A percentile compares a stretch with the other conserved stretches of the same genome.
Evolutionary conservation across 2,113 vertebrate species (phyloP).

Genomic region (Limanda limanda): DNA sequence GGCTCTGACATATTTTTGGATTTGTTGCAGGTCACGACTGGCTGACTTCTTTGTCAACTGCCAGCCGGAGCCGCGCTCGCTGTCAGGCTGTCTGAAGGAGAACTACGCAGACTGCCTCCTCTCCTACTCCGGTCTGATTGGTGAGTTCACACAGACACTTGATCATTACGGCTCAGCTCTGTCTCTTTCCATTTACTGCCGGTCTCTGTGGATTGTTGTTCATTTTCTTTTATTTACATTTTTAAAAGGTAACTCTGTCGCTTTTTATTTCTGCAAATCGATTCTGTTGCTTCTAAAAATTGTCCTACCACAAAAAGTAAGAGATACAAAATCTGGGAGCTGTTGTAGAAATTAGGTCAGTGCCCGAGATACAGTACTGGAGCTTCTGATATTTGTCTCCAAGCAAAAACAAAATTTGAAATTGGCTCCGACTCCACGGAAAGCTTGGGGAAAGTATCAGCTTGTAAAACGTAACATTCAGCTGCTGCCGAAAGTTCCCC

Average conservation of each 20-base stretch:
- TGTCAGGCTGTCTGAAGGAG: constrained; percentile 95
- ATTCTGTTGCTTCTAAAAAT: too few relatives aligned
- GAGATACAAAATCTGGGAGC: too few relatives aligned
- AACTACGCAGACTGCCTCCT: constrained; percentile 98
- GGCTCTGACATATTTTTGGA: constrained; percentile 18
- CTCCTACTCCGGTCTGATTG: constrained; percentile 95
- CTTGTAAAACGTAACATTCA: too few relatives aligned
- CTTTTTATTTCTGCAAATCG: not conserved
- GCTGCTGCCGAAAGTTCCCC: too few relatives aligned
- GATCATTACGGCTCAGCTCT: not conserved
- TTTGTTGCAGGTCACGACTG: constrained; percentile 91
- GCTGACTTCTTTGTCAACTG: constrained; percentile 98
- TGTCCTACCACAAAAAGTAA: too few relatives aligned
- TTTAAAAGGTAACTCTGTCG: not conserved
- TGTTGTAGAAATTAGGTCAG: too few relatives aligned
- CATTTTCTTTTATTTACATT: not conserved
- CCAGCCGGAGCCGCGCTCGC: constrained; percentile 92
- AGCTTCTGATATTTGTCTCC: too few relatives aligned
- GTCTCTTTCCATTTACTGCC: not conserved
- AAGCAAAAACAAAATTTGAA: too few relatives aligned
- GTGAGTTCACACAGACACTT: constrained; percentile 79
- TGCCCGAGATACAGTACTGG: too few relatives aligned
- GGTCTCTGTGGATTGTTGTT: not conserved
- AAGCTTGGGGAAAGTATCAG: too few relatives aligned
- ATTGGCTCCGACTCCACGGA: too few relatives aligned